A percentile compares a stretch with the other conserved stretches of the same genome.
Conservation (phyloP, 2,113 vertebrate genomes). For the Ploceus nigricollis region DNA sequence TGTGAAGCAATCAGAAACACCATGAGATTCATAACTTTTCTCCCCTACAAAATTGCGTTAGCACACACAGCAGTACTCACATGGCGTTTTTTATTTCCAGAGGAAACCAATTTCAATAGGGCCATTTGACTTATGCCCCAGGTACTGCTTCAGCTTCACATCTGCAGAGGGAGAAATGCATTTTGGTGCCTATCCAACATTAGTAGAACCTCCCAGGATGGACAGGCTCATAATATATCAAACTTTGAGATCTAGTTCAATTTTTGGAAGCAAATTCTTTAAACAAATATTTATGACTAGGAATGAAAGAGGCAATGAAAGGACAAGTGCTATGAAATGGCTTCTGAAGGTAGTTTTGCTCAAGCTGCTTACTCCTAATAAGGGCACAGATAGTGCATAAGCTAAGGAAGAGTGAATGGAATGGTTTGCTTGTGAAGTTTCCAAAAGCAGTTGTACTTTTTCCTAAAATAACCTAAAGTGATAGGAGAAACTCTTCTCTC, state of each 20-base stretch:
- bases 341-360: not conserved
- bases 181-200: not conserved
- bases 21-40: not conserved
- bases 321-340: not conserved
- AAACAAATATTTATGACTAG: not conserved
- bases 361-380: not conserved
- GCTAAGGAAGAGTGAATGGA: not conserved
- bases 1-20: not conserved
- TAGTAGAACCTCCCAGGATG: not conserved
- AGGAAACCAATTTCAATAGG: not conserved
- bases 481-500: not conserved
- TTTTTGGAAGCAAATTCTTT: not conserved
- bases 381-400: not conserved
- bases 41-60: not conserved
- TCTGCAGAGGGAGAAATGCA: not conserved
- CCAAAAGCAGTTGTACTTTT: not conserved
- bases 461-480: not conserved
- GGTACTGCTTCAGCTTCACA: not conserved
- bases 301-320: not conserved
- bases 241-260: not conserved
- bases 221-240: not conserved
- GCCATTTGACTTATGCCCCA: not conserved
- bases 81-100: not conserved
- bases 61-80: not conserved
- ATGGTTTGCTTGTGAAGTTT: not conserved